These are phyloP conservation scores for Nasua narica DNA, from an alignment of 2,797 vertebrate species.

Conservation along the genomic window DNA sequence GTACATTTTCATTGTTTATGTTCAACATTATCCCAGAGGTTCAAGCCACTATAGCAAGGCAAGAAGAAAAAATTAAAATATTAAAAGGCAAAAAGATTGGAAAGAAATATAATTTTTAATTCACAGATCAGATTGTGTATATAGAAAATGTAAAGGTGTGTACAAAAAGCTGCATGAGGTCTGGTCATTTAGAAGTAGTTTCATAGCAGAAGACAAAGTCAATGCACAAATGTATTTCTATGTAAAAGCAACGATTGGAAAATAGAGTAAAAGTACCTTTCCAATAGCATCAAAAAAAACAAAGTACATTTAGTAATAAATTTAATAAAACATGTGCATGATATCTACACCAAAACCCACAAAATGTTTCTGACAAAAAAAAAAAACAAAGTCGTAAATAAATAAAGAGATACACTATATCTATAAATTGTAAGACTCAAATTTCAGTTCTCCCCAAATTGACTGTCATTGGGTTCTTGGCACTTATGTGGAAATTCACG, in stretches of 20 bases:
- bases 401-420: not conserved
- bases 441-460: not conserved
- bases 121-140: not conserved
- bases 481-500: not conserved
- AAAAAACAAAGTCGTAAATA: not conserved
- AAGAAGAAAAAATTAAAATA: not conserved
- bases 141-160: not conserved
- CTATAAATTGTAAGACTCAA: not conserved
- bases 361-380: not conserved
- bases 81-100: not conserved
- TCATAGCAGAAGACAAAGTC: not conserved
- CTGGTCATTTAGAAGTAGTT: not conserved
- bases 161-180: not conserved
- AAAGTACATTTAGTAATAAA: not conserved
- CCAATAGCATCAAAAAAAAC: not conserved
- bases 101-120: not conserved
- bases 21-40: not conserved
- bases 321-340: not conserved
- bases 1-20: not conserved
- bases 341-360: not conserved
- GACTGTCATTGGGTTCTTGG: not conserved
- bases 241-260: not conserved
- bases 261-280: not conserved
- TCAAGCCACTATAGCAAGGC: not conserved
- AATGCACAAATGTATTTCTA: not conserved